Evolutionary conservation across 2,888 invertebrate species (phyloP).

Genomic region (Eupithecia insigniata): DNA sequence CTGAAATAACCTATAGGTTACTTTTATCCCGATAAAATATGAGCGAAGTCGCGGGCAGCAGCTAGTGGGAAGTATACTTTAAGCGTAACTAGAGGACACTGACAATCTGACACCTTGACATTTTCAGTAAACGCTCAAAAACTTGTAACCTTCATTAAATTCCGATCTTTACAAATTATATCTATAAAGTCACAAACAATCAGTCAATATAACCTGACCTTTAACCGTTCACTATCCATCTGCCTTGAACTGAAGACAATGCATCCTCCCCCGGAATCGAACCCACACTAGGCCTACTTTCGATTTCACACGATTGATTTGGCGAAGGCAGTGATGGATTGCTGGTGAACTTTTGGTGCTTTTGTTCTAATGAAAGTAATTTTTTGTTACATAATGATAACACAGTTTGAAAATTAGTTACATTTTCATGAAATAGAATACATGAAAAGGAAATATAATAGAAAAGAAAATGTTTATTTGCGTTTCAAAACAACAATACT

Average conservation of each 20-base stretch:
- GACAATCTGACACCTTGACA: constrained; percentile 11
- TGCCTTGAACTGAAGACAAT: constrained; percentile 60
- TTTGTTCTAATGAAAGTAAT: background rate
- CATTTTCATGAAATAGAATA: background rate
- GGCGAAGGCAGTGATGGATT: constrained; percentile 7
- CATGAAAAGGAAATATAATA: too few species aligned
- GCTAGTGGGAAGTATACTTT: background rate
- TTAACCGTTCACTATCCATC: constrained; percentile 46
- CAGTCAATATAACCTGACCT: constrained; percentile 18
- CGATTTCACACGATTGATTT: constrained; percentile 30
- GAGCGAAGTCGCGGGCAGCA: too few species aligned
- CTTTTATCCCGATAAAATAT: too few species aligned
- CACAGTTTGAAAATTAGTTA: background rate
- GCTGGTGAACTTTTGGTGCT: background rate
- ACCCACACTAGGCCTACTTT: constrained; percentile 52
- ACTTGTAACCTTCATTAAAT: constrained; percentile 4
- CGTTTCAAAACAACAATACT: too few species aligned
- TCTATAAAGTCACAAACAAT: constrained; percentile 26
- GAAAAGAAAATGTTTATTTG: too few species aligned
- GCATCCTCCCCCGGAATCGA: constrained; percentile 56
- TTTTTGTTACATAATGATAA: background rate
- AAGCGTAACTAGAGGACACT: background rate
- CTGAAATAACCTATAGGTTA: too few species aligned
- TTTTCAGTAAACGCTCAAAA: constrained; percentile 13
- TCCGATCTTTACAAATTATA: background rate